Percentiles rank a stretch among this genome's conserved stretches.
These are phyloP conservation scores for Tachysurus fulvidraco DNA, from an alignment of 2,113 vertebrate genomes.

Conservation along the genomic window DNA sequence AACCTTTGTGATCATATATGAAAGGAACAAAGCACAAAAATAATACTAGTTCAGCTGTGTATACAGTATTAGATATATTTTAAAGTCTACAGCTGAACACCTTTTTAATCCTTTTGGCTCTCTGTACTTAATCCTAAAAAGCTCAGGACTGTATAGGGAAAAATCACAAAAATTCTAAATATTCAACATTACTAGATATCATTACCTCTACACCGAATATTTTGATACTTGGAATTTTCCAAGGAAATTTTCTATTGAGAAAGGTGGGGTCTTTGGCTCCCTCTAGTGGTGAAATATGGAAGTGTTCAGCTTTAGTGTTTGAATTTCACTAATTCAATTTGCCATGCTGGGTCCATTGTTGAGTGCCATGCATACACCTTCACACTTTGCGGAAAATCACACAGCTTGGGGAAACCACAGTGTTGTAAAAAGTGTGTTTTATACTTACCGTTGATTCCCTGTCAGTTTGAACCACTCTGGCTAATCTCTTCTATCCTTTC, in stretches of 20 bases:
- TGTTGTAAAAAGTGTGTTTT: neutral
- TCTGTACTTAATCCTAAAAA: neutral
- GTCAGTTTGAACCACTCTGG: neutral
- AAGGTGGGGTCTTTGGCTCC: neutral
- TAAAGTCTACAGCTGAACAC: neutral
- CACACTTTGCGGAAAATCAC: neutral
- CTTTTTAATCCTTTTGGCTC: neutral
- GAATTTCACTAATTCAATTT: neutral
- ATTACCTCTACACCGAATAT: neutral
- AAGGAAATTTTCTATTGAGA: neutral
- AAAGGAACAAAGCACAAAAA: neutral
- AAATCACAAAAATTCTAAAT: neutral
- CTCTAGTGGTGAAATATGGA: slow-evolving; percentile 1
- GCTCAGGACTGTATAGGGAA: neutral
- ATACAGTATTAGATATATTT: neutral
- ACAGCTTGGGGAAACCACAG: neutral
- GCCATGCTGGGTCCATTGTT: neutral
- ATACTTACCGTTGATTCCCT: neutral
- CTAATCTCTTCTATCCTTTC: neutral
- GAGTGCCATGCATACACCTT: neutral
- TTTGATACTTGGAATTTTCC: neutral
- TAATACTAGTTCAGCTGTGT: neutral
- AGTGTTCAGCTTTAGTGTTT: neutral
- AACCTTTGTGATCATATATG: neutral
- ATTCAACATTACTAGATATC: neutral